Base-by-base conservation (phyloP, 2,797 vertebrate genomes). In the Sebastes steindachneri region DNA sequence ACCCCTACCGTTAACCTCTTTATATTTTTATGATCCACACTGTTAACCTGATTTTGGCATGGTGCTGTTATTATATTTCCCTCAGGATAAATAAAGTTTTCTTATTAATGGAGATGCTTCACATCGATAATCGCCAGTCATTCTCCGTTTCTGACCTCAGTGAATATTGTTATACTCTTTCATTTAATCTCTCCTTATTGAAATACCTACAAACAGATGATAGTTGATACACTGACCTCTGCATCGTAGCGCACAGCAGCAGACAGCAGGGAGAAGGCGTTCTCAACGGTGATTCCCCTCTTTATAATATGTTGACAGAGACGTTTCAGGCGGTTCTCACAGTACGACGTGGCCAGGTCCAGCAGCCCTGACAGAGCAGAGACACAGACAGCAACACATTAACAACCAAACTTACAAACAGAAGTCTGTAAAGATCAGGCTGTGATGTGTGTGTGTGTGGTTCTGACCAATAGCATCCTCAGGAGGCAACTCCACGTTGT, bases 221-320 rank as follows among this genome's bases (percentile, higher is more conserved):
- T 14, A 1, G 35, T 3, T 60, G 55, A 26, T 14, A 29, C 28
- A 82, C 88, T 64, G 57, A 99, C 99, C 98, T 99, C 97, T 41
- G 99, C 99, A 31, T 99, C 98, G 0, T 99, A 99, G 93, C 97
- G 96, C 90, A 99, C 97, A 7, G 99, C 98, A 17, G 99, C 98
- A 73, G 98, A 98, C 72, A 99, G 96, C 87, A 99, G 90, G 0
- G 97, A 97, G 92, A 99, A 99, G 19, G 98, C 98, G n/a, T 99
- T 99, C 59, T 98, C 98, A 59, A 99, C 96, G 0, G 97, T 97
- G 92, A 99, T 99, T 62, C 98, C 98, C 59, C 97, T 95, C 94
- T 99, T 99, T 91, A 99, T 99, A 37, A 99, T 98, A 78, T 98
- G 97, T 69, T 99, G 99, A 91, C 99, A 99, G 17, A 99, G 93